These are phyloP conservation scores for Scomber scombrus DNA, from an alignment of 2,113 vertebrate genomes.

Conservation along the genomic window DNA sequence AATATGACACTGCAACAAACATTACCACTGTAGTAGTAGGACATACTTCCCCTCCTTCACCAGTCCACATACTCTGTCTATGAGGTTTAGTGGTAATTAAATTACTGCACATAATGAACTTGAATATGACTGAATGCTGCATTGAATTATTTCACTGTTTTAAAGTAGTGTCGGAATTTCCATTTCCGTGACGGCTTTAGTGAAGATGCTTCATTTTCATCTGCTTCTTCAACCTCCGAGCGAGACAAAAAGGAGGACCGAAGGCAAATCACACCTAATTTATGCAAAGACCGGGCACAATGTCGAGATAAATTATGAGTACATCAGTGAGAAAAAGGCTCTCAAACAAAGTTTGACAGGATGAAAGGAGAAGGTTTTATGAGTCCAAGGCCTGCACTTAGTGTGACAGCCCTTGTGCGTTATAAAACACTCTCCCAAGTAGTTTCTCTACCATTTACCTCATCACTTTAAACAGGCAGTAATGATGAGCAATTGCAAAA, in stretches of 20 bases:
- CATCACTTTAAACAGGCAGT: conserved; percentile 31
- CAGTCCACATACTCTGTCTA: neutral
- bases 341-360: conserved; percentile 44
- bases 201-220: conserved; percentile 11
- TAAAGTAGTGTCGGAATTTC: conserved; percentile 2
- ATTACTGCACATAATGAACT: neutral
- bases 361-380: conserved; percentile 40
- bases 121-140: neutral
- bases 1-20: no score
- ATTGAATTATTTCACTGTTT: neutral
- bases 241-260: conserved; percentile 24
- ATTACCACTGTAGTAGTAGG: no score
- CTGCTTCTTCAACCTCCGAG: conserved; percentile 28
- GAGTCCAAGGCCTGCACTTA: conserved; percentile 42
- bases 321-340: conserved; percentile 30
- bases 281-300: conserved; percentile 26
- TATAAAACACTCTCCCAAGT: conserved; percentile 34
- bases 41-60: no score
- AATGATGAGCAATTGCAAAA: conserved; percentile 35
- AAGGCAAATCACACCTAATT: conserved; percentile 33
- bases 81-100: neutral
- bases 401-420: neutral
- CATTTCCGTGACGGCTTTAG: conserved; percentile 11
- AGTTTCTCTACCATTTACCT: conserved; percentile 47
- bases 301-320: conserved; percentile 20